Base-by-base conservation (phyloP, 2,888 invertebrate species). In the Hydriomena furcata region DNA sequence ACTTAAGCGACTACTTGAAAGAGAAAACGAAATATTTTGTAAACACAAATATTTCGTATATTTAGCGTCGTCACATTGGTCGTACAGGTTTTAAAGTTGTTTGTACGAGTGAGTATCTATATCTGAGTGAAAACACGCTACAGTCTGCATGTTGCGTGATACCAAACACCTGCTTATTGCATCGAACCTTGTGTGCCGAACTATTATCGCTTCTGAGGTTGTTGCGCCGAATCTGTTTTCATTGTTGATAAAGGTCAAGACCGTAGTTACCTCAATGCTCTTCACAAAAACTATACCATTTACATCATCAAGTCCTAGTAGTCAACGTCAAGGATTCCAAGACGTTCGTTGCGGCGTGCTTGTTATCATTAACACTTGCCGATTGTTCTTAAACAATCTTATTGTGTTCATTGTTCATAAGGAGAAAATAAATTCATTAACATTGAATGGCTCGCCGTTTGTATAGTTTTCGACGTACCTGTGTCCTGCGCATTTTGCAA, bases 401-500 rank as follows among this genome's bases (percentile, higher is more conserved):
- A 82, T 82, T 81, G 82, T 79, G 71, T 68, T 73, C 76, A 79
- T 81, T 79, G 78, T 80, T 73, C 67, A 65, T 62, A 64, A 65
- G 56, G 58, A 59, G 68, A 68, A 65, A 67, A 68, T 64, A 73
- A 76, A 71, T 63, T 64, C 53, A 69, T 67, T 65, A 65, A 61
- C 58, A 68, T 60, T 60, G 53, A 62, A 53, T 52, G 48, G 42
- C 44, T 40, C 36, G 21, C 23, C 8, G 13, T 49, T 46, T 38
- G 51, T 55, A 34, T 55, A 55, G 55, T 61, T 60, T 63, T 61
- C 38, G 56, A 65, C 79, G 66, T 75, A 92, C 93, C 93, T 88
- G 92, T 88, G 67, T 92, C 93, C 82, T 93, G 91, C 60, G 91
- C 92, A 81, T 91, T 93, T 79, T 94, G 93, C 73, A 93, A 90